Conservation (phyloP, 1,140 invertebrate species). For the Ceratina calcarata region DNA sequence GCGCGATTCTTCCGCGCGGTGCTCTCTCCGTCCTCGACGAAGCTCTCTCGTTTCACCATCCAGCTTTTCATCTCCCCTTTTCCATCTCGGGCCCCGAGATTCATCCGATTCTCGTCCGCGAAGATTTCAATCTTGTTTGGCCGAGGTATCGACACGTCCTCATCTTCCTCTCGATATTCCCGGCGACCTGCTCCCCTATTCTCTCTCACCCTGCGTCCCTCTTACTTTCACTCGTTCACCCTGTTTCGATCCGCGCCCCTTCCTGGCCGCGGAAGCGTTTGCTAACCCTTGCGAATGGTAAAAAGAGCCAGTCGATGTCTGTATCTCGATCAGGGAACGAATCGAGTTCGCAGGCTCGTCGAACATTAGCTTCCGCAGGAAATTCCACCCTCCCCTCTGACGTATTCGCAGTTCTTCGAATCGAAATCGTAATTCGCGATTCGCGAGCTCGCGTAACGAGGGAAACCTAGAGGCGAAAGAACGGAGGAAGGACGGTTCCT, state of each 20-base stretch:
- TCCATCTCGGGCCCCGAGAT: conserved; percentile 55
- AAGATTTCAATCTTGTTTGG: conserved; percentile 75
- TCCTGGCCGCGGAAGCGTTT: conserved; percentile 38
- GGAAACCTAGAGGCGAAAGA: no score
- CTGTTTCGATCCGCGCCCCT: conserved; percentile 22
- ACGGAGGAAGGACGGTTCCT: neutral
- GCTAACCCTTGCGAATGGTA: conserved; percentile 42
- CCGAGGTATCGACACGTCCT: conserved; percentile 65
- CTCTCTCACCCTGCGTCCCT: neutral
- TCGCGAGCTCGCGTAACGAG: neutral
- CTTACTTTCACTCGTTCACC: neutral
- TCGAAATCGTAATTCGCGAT: neutral
- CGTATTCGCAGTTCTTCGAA: no score
- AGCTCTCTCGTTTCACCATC: conserved; percentile 36
- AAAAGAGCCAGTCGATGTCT: conserved; percentile 41
- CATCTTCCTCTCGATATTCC: conserved; percentile 55
- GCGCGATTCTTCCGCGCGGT: conserved; percentile 19
- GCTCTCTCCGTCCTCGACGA: neutral
- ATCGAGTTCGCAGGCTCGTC: conserved; percentile 38
- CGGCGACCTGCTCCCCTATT: conserved; percentile 38
- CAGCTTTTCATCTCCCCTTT: conserved; percentile 63
- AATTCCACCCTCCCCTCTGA: conserved; percentile 26
- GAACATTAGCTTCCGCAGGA: conserved; percentile 63
- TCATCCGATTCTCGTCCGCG: conserved; percentile 69
- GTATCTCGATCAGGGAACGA: conserved; percentile 50